phyloP scores from a whole-genome alignment of 1,140 invertebrate species.

The Drosophila elegans region DNA sequence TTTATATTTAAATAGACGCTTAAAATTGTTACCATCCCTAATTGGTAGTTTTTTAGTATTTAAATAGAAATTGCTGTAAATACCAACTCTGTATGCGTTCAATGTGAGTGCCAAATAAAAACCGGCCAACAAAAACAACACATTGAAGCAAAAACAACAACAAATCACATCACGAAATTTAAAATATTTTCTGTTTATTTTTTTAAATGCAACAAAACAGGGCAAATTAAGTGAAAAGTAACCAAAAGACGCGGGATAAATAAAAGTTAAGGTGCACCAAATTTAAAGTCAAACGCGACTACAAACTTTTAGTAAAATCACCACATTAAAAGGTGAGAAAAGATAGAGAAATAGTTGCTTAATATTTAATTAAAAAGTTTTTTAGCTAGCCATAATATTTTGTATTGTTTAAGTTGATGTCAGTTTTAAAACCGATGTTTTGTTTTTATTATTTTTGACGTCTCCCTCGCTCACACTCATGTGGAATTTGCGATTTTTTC shows the following conservation, averaged over 20 bases:
- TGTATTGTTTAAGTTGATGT: constrained; percentile 23
- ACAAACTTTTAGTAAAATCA: neutral
- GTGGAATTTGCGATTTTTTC: neutral
- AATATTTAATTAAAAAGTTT: neutral
- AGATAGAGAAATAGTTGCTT: neutral
- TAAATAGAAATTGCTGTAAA: neutral
- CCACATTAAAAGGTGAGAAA: neutral
- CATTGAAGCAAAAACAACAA: neutral
- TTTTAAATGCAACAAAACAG: neutral
- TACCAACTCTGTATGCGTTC: neutral
- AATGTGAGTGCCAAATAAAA: constrained; percentile 6
- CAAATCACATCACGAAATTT: neutral
- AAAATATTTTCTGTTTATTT: constrained; percentile 2
- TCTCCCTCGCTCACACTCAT: constrained; percentile 11
- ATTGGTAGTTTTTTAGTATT: neutral
- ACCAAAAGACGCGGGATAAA: neutral
- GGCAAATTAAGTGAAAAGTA: neutral
- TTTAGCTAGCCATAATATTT: constrained; percentile 1
- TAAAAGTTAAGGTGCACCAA: neutral
- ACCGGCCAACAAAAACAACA: neutral
- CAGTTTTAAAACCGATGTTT: constrained; percentile 31
- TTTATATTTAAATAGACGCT: neutral
- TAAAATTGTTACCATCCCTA: neutral
- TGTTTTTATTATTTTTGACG: constrained; percentile 7
- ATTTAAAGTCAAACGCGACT: neutral